phyloP scores from a whole-genome alignment of 2,888 invertebrate species.

The Gandaritis pyraliata region DNA sequence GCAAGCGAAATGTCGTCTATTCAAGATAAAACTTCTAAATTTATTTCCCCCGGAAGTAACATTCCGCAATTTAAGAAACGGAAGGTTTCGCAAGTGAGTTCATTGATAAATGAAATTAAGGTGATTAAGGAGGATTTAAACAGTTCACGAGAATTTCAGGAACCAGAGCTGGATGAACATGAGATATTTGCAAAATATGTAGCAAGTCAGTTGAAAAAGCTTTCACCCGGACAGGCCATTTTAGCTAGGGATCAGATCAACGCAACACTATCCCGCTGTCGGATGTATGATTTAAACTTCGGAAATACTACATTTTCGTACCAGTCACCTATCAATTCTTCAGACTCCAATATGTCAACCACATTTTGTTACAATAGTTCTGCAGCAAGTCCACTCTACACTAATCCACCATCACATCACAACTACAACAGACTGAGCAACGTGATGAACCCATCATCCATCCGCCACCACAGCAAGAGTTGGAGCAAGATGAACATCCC shows the following conservation, averaged over 20 bases:
- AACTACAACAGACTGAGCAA: too few relatives aligned
- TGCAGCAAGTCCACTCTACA: slow-evolving; percentile 35
- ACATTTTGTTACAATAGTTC: slow-evolving; percentile 28
- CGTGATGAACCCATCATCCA: slow-evolving; percentile 28
- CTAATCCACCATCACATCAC: too few relatives aligned
- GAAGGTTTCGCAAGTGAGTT: slow-evolving; percentile 27
- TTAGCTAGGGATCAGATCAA: slow-evolving; percentile 32
- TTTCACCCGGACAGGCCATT: slow-evolving; percentile 32
- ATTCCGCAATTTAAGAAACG: too few relatives aligned
- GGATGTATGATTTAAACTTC: slow-evolving; percentile 30
- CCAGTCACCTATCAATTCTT: slow-evolving; percentile 35
- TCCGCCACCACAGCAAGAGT: slow-evolving; percentile 30
- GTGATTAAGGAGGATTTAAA: slow-evolving; percentile 33
- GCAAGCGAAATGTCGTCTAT: too few relatives aligned
- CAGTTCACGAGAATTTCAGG: slow-evolving; percentile 30
- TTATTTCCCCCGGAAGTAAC: too few relatives aligned
- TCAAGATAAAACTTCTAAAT: too few relatives aligned
- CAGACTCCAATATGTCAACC: slow-evolving; percentile 27
- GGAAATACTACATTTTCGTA: slow-evolving; percentile 35
- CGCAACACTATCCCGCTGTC: slow-evolving; percentile 26
- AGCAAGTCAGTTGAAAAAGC: slow-evolving; percentile 33
- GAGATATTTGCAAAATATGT: slow-evolving; percentile 33
- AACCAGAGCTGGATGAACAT: slow-evolving; percentile 33
- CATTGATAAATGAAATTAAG: slow-evolving; percentile 33
- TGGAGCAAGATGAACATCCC: slow-evolving; percentile 20